Evolutionary conservation across 2,797 vertebrate species (phyloP).

Genomic region (Phylloscopus collybita): DNA sequence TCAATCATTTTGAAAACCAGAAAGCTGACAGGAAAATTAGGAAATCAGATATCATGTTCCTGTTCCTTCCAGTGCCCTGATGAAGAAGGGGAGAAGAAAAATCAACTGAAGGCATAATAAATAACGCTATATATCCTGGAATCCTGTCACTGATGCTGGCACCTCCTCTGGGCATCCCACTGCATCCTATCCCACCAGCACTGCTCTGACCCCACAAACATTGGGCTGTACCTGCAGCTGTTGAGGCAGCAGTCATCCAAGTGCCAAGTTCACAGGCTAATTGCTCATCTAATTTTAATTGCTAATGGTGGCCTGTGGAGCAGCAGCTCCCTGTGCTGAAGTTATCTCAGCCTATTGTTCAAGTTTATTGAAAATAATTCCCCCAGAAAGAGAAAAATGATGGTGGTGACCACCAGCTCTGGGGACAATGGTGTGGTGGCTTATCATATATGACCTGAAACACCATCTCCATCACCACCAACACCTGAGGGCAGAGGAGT

Average conservation of each 20-base stretch:
- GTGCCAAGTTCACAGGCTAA: background rate
- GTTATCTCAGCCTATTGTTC: background rate
- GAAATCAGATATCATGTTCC: constrained; percentile 51
- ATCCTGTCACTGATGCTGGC: background rate
- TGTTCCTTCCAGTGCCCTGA: background rate
- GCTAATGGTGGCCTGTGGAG: background rate
- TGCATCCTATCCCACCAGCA: fast-evolving
- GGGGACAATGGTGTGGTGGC: background rate
- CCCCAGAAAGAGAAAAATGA: background rate
- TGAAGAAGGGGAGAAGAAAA: background rate
- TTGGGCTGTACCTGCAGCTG: background rate
- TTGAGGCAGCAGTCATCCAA: background rate
- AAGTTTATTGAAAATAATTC: background rate
- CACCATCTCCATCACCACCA: background rate
- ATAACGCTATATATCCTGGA: background rate
- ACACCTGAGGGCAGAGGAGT: background rate
- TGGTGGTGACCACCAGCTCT: background rate
- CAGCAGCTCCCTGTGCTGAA: background rate
- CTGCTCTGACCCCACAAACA: background rate
- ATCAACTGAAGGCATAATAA: constrained; percentile 16
- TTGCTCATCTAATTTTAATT: constrained; percentile 34
- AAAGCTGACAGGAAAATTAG: constrained; percentile 65
- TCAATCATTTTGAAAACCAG: constrained; percentile 66
- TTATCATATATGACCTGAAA: background rate
- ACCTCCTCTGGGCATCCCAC: background rate